Conservation (phyloP, 1,140 invertebrate species). For the Leptinotarsa texana region DNA sequence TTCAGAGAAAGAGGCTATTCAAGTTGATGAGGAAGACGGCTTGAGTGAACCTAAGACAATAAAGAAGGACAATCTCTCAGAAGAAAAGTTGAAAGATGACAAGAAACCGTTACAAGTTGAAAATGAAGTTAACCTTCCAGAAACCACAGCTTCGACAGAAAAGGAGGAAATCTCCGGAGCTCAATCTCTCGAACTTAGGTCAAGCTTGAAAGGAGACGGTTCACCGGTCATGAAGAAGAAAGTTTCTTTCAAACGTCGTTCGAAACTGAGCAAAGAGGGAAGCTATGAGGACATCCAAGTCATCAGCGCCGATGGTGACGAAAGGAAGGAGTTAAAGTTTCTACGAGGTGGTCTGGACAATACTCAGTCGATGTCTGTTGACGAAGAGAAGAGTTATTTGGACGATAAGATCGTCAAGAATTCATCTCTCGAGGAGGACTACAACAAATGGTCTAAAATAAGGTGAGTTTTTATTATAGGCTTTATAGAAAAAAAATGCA, state of each 20-base stretch:
- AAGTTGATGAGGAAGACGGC: constrained; percentile 42
- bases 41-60: constrained; percentile 31
- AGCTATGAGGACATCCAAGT: constrained; percentile 55
- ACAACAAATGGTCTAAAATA: constrained; percentile 52
- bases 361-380: constrained; percentile 43
- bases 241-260: constrained; percentile 53
- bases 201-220: constrained; percentile 35
- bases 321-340: constrained; percentile 15
- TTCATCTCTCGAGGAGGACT: constrained; percentile 49
- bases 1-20: constrained; percentile 41
- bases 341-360: constrained; percentile 10
- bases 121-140: constrained; percentile 48
- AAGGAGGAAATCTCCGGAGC: constrained; percentile 13
- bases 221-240: constrained; percentile 57
- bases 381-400: constrained; percentile 44
- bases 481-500: too few relatives aligned
- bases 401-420: constrained; percentile 47
- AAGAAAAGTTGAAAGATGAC: constrained; percentile 23
- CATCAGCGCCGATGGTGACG: constrained; percentile 16
- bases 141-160: constrained; percentile 34
- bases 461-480: constrained; percentile 39
- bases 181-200: constrained; percentile 27
- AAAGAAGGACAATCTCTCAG: not conserved
- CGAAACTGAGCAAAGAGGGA: constrained; percentile 40
- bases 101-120: constrained; percentile 31